Evolutionary conservation across 2,888 invertebrate genomes (phyloP), one percentile per base, ranked within the genome.

Genomic region (Achlya flavicornis): DNA sequence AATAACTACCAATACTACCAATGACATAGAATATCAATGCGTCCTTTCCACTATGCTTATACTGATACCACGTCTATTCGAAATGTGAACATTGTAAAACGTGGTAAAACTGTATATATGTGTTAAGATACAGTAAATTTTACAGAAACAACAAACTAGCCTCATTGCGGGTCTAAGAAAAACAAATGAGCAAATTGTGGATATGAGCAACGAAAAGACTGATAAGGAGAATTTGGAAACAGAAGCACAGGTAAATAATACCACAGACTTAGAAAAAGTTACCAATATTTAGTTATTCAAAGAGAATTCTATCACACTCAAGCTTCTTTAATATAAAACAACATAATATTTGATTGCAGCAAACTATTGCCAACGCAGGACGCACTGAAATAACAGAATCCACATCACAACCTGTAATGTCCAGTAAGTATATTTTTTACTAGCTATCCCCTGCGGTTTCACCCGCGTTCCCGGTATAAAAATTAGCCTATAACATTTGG

Each of bases 131-230:
- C 0, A 46, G 57, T 59, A 64, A 12, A 12, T 65, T 10, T 87
- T 91, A 64, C 91, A 98, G 98, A 98, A 98, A 89, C 98, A 98
- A 88, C 98, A 98, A 92, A 98, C 98, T 67, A 98, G 98, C 83
- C 92, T 99, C 16, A 97, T 99, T 61, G 98, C 98, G 4, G 98
- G 98, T 10, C 90, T 99, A 63, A 94, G 99, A 63, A 98, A 98
- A 35, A 97, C 97, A 0, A 97, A 97, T 77, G 97, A 97, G 83
- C 93, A 95, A 69, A 91, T 94, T 12, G 88, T 94, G 0, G 94
- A 95, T 61, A 92, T 95, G 72, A 95, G 94, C 75, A 92, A 94
- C 53, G 94, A 94, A 61, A 97, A 97, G 79, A 95, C 95, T 62
- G 93, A 96, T 94, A 90, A 96, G 94, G 90, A 96, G 63, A 92